A percentile compares a stretch with the other conserved stretches of the same genome.
phyloP scores from a whole-genome alignment of 2,113 vertebrate genomes.

The Heliornis fulica region DNA sequence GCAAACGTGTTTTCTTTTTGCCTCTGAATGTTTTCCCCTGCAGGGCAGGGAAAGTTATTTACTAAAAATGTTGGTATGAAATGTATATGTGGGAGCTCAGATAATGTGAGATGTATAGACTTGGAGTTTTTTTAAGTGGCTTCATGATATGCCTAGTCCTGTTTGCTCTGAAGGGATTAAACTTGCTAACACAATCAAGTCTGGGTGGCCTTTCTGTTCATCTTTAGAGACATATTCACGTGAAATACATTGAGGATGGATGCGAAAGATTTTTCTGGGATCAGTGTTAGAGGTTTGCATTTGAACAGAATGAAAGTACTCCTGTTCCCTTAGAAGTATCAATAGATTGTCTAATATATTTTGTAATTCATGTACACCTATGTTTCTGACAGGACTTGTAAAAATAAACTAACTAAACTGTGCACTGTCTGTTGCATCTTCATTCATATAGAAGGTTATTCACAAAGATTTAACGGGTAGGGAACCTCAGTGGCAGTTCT shows the following conservation, averaged over 20 bases:
- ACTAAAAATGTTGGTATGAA: neutral
- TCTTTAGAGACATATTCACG: neutral
- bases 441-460: neutral
- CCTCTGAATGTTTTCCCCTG: constrained; percentile 45
- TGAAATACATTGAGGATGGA: neutral
- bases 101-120: neutral
- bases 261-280: neutral
- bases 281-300: neutral
- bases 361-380: constrained; percentile 29
- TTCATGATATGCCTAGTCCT: neutral
- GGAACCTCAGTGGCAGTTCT: neutral
- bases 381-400: constrained; percentile 12
- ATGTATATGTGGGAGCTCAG: neutral
- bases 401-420: constrained; percentile 49
- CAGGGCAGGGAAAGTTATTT: constrained; percentile 53
- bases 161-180: neutral
- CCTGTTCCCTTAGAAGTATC: neutral
- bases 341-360: constrained; percentile 57
- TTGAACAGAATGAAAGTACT: neutral
- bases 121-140: neutral
- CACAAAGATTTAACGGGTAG: neutral
- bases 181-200: neutral
- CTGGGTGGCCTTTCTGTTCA: neutral
- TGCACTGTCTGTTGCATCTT: neutral
- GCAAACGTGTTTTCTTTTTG: neutral